Conservation (phyloP, 1,140 invertebrate species). For the Apis cerana region DNA sequence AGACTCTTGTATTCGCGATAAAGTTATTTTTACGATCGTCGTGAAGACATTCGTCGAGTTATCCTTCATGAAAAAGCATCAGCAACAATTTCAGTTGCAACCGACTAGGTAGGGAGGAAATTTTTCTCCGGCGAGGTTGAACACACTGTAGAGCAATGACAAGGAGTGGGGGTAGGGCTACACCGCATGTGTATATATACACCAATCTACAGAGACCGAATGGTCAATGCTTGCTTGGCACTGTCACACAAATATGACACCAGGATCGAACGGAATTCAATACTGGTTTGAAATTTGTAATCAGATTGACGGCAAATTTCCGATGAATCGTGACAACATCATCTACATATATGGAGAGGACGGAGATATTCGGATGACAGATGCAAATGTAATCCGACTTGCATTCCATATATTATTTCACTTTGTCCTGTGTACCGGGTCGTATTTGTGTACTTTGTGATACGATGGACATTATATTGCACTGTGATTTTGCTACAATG, state of each 20-base stretch:
- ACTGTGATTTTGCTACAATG: constrained; percentile 42
- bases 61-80: background rate
- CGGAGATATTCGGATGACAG: constrained; percentile 42
- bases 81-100: background rate
- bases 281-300: constrained; percentile 60
- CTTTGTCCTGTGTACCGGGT: background rate
- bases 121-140: background rate
- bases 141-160: background rate
- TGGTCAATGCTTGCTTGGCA: constrained; percentile 45
- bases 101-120: background rate
- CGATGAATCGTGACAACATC: constrained; percentile 51
- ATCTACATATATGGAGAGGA: constrained; percentile 33
- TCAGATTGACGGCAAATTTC: constrained; percentile 51
- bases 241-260: constrained; percentile 55
- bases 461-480: constrained; percentile 26
- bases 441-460: background rate
- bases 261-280: constrained; percentile 59
- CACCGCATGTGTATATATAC: background rate
- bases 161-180: background rate
- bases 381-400: constrained; percentile 50
- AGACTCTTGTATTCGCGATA: background rate
- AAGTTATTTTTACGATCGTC: background rate
- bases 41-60: background rate
- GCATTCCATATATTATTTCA: constrained; percentile 47
- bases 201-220: background rate